These are phyloP conservation scores for Pollachius pollachius DNA, from an alignment of 2,113 vertebrate genomes.

Conservation along the genomic window DNA sequence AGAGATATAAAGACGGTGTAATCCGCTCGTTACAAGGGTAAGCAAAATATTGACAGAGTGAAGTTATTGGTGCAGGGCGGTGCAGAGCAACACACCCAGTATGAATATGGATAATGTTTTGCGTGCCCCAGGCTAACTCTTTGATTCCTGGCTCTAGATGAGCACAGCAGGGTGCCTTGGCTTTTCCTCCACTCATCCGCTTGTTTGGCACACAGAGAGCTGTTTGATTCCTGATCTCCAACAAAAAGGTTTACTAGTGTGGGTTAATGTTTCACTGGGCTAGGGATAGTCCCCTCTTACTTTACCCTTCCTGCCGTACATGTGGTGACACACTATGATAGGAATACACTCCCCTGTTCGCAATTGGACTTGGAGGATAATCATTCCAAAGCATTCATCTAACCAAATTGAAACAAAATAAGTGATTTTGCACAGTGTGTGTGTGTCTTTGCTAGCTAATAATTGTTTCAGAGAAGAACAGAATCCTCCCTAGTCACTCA, in stretches of 20 bases:
- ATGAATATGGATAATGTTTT: conserved; percentile 64
- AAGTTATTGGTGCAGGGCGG: conserved; percentile 24
- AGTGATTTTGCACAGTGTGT: no score
- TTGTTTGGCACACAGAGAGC: conserved; percentile 54
- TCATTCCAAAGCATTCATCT: no score
- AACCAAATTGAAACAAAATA: no score
- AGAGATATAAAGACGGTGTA: neutral
- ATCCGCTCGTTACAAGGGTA: conserved; percentile 22
- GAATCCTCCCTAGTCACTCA: no score
- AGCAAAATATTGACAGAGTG: conserved; percentile 44
- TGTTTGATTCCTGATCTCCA: conserved; percentile 62
- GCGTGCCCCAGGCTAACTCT: conserved; percentile 51
- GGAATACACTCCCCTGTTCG: neutral
- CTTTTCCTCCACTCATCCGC: conserved; percentile 54
- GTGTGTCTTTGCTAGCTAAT: no score
- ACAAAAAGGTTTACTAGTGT: conserved; percentile 54
- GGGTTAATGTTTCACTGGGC: conserved; percentile 64
- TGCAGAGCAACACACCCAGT: conserved; percentile 44
- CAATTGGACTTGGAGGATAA: no score
- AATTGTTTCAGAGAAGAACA: no score
- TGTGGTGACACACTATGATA: conserved; percentile 30
- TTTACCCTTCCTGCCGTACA: conserved; percentile 42
- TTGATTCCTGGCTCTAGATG: conserved; percentile 58
- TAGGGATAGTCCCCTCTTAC: conserved; percentile 31
- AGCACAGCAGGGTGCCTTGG: conserved; percentile 53